Evolutionary conservation across 2,113 vertebrate species (phyloP), one percentile per base, ranked within the genome.

Genomic region (Phainopepla nitens): DNA sequence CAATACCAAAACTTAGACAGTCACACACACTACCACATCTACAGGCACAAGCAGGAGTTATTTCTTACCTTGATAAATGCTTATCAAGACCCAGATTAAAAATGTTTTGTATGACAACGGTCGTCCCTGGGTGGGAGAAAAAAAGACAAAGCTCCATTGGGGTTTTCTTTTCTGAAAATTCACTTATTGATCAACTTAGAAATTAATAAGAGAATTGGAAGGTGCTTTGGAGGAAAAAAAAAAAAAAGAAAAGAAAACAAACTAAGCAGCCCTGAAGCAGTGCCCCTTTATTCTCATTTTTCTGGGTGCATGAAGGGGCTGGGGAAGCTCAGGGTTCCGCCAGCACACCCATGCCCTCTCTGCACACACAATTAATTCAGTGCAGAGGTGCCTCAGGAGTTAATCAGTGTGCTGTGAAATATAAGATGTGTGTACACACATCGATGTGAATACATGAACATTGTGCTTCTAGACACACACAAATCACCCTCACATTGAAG

Each of bases 21-120:
- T 56, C 61, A 24, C 36, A 69, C 4, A 70, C n/a, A 35, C 24
- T 49, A 25, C 28, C 87, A 36, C 35, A 47, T 53, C 64, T 20
- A 69, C 80, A 87, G 22, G 27, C 31, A 73, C 17, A 24, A 50
- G 17, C 33, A 89, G 64, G 73, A 77, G 23, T 7, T 33, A 58
- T n/a, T 51, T 68, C 97, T 98, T 98, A 99, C 99, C 99, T 99
- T 99, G 99, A 95, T 99, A 99, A 96, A 99, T 99, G 97, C 99
- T 99, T 95, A 99, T 99, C 89, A 99, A 94, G 86, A 99, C 99
- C 99, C 99, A 99, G 96, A 99, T 99, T 76, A 99, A 97, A 97
- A 99, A 99, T 0, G 99, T 99, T 98, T 99, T 99, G 96, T 99
- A 99, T 10, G 99, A 99, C 6, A 99, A 93, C 0, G 99, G 99